Conservation (phyloP, 2,797 vertebrate genomes). For the Epinephelus coioides region DNA sequence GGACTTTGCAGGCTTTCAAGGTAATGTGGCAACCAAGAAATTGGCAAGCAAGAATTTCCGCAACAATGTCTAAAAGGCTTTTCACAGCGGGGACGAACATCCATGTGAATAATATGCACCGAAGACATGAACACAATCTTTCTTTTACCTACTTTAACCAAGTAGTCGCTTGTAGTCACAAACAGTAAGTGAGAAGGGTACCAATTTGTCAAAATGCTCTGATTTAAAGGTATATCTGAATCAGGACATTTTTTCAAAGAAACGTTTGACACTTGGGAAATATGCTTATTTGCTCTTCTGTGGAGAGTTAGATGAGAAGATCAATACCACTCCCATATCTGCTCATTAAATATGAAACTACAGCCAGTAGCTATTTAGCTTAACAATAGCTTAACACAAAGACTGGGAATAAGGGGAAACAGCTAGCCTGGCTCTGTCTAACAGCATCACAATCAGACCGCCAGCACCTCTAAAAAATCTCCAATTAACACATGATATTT, state of each 20-base stretch:
- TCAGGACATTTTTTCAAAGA: not conserved
- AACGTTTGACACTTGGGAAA: not conserved
- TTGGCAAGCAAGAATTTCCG: conserved; percentile 5
- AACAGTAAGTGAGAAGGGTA: not conserved
- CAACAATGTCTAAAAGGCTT: conserved; percentile 30
- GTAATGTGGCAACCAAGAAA: conserved; percentile 21
- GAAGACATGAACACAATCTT: not conserved
- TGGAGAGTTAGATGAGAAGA: not conserved
- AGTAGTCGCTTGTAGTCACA: not conserved
- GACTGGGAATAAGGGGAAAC: not conserved
- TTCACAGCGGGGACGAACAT: conserved; percentile 10
- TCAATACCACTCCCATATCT: not conserved
- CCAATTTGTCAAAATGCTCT: not conserved
- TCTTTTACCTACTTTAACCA: not conserved
- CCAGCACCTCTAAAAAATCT: not conserved
- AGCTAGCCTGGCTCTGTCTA: not conserved
- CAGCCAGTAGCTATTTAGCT: not conserved
- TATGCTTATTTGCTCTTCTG: not conserved
- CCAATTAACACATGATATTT: not conserved
- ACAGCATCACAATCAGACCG: not conserved
- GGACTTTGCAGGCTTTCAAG: conserved; percentile 43
- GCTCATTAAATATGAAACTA: not conserved
- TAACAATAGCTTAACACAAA: not conserved
- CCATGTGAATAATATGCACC: conserved; percentile 22
- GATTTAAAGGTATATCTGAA: not conserved